These are phyloP conservation scores for Lathamus discolor DNA, from an alignment of 2,113 vertebrate species.

Conservation along the genomic window DNA sequence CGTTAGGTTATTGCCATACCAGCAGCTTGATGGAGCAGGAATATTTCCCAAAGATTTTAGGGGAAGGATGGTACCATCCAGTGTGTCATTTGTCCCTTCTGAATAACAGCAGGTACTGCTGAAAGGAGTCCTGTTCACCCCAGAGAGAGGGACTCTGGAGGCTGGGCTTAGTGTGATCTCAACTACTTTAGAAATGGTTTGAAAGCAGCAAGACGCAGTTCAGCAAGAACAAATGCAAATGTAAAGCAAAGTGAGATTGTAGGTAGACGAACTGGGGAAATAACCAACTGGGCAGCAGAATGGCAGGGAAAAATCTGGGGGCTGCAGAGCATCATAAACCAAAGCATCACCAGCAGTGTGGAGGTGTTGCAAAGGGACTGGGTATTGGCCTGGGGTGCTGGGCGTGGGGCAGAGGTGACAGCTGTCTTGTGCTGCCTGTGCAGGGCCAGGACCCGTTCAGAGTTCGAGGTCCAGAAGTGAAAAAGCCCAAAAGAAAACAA, in stretches of 20 bases:
- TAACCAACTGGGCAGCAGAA: background rate
- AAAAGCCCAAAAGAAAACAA: background rate
- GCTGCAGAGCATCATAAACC: background rate
- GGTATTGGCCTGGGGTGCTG: background rate
- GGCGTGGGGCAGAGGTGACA: background rate
- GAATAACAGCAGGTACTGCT: background rate
- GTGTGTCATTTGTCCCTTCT: background rate
- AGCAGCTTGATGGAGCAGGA: background rate
- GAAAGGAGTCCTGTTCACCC: background rate
- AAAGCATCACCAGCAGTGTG: background rate
- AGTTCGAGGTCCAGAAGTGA: background rate
- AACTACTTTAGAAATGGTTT: background rate
- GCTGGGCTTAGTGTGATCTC: background rate
- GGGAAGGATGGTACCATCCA: background rate
- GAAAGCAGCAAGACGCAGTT: background rate
- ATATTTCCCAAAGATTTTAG: background rate
- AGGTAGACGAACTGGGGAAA: background rate
- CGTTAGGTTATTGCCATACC: background rate
- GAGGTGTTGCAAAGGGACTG: background rate
- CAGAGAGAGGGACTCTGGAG: background rate
- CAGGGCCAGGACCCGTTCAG: background rate
- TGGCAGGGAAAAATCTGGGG: background rate
- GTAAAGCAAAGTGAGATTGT: background rate
- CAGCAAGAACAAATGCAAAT: constrained; percentile 42
- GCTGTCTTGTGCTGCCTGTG: background rate